Conservation (phyloP, 2,797 vertebrate species). For the Numenius phaeopus region DNA sequence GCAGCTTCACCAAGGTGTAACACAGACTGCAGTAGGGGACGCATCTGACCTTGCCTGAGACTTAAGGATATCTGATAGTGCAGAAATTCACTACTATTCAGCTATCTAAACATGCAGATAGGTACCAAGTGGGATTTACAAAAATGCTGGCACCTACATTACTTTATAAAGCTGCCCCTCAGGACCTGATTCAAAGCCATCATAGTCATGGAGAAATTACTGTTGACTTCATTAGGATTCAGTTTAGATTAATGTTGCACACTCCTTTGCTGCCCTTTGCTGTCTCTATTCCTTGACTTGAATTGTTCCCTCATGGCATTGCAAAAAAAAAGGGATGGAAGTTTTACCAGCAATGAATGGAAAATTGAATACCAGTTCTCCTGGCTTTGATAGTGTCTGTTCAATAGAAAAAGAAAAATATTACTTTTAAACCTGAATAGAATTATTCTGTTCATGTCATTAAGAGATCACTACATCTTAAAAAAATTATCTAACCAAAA, state of each 20-base stretch:
- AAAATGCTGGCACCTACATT: background rate
- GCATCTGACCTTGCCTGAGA: background rate
- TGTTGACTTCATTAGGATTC: background rate
- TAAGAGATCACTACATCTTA: background rate
- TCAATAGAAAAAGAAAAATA: background rate
- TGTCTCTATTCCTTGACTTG: background rate
- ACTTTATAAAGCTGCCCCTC: background rate
- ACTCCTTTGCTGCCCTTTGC: slow-evolving; percentile 3
- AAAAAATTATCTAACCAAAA: background rate
- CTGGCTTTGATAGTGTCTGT: background rate
- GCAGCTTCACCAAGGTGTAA: background rate
- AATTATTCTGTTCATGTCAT: background rate
- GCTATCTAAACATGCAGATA: background rate
- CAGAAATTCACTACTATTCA: background rate
- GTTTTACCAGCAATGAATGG: background rate
- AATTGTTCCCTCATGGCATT: background rate
- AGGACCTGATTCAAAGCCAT: background rate
- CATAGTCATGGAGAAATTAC: background rate
- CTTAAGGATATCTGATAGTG: background rate
- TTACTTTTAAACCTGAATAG: background rate
- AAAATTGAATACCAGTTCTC: background rate
- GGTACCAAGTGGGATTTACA: background rate
- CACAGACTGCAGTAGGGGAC: background rate
- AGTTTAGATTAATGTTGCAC: background rate
- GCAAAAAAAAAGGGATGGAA: background rate